A percentile compares a stretch with the other conserved stretches of the same genome.
These are phyloP conservation scores for Paramormyrops kingsleyae DNA, from an alignment of 2,113 vertebrate genomes.

Conservation along the genomic window DNA sequence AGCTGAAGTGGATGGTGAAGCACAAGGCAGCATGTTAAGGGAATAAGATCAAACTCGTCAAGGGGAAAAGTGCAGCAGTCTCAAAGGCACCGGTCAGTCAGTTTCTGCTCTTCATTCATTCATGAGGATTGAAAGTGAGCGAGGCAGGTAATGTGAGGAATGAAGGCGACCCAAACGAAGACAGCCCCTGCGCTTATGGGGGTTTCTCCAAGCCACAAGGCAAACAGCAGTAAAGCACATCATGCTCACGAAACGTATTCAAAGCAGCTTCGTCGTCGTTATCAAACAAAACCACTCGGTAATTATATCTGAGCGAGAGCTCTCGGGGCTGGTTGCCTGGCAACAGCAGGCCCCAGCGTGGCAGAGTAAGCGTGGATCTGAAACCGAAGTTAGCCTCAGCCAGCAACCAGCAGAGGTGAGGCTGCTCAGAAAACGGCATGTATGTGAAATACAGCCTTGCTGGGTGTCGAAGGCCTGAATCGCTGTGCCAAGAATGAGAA, in stretches of 20 bases:
- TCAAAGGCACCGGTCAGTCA: neutral
- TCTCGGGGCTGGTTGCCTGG: slow-evolving; percentile 28
- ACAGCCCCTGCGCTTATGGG: neutral
- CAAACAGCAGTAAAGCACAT: neutral
- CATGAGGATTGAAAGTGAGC: neutral
- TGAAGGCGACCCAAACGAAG: neutral
- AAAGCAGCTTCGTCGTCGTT: neutral
- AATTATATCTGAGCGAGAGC: slow-evolving; percentile 27
- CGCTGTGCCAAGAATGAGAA: neutral
- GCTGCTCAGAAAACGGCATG: neutral
- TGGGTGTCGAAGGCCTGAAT: neutral
- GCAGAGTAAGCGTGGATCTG: neutral
- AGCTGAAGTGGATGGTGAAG: neutral
- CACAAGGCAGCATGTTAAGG: neutral
- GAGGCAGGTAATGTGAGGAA: neutral
- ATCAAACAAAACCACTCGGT: slow-evolving; percentile 22
- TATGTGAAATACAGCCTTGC: neutral
- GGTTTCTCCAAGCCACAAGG: neutral
- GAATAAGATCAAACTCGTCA: neutral
- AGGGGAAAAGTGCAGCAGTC: neutral
- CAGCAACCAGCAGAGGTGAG: neutral
- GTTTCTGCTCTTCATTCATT: neutral
- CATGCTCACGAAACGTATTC: neutral
- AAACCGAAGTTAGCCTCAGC: slow-evolving; percentile 6
- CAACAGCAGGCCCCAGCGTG: slow-evolving; percentile 21